Conservation (phyloP, 2,888 invertebrate species). For the Eudiplozoon nipponicum region DNA sequence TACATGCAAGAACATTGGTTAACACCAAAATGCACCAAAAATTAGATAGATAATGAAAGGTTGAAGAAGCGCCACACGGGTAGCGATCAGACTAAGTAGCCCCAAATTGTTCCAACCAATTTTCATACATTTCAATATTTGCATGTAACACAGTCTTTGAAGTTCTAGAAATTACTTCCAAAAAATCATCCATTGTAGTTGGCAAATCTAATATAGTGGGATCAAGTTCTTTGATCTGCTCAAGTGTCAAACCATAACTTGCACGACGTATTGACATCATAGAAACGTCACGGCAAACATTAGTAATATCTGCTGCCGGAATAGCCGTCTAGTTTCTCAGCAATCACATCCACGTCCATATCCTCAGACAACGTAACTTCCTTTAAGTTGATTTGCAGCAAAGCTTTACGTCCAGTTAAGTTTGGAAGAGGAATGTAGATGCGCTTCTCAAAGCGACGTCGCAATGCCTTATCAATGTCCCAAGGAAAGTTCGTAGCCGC, state of each 20-base stretch:
- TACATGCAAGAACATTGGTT: too few species aligned
- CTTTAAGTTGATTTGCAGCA: conserved; percentile 50
- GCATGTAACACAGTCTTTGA: conserved; percentile 74
- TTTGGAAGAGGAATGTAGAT: conserved; percentile 86
- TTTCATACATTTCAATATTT: conserved; percentile 68
- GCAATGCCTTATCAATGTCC: conserved; percentile 82
- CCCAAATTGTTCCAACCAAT: conserved; percentile 88
- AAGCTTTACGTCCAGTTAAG: conserved; percentile 41
- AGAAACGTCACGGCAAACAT: conserved; percentile 74
- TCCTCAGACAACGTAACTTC: conserved; percentile 51
- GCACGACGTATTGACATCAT: conserved; percentile 94
- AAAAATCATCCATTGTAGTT: conserved; percentile 59
- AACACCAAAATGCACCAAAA: too few species aligned
- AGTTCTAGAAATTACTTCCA: conserved; percentile 62
- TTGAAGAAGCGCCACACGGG: too few species aligned
- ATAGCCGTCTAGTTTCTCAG: conserved; percentile 55
- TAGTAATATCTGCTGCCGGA: conserved; percentile 96
- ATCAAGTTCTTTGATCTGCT: conserved; percentile 54
- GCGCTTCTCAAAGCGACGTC: conserved; percentile 67
- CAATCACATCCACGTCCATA: conserved; percentile 47
- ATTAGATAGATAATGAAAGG: too few species aligned
- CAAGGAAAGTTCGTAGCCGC: conserved; percentile 96
- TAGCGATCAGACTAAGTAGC: conserved; percentile 54
- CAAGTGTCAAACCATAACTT: conserved; percentile 61
- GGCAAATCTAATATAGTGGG: conserved; percentile 75